These are phyloP conservation scores for Xenopus petersii DNA, from an alignment of 2,797 vertebrate genomes.

Conservation along the genomic window DNA sequence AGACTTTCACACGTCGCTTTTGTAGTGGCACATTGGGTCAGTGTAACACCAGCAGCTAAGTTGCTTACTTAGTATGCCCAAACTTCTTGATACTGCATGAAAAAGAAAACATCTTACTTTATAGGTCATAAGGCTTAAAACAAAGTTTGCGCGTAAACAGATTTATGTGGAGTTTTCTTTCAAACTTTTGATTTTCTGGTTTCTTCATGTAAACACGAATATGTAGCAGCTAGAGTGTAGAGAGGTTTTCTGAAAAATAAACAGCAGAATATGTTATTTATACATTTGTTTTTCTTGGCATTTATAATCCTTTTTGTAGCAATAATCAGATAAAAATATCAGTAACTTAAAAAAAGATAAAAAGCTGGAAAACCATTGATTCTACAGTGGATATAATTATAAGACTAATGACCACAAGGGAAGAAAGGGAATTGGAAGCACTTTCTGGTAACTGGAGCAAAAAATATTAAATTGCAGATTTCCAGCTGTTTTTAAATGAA, in stretches of 20 bases:
- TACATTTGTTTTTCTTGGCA: neutral
- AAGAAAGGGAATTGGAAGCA: conserved; percentile 34
- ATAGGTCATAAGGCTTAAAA: neutral
- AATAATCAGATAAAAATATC: neutral
- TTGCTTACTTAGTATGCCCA: neutral
- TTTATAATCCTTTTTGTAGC: neutral
- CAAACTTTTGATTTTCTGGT: neutral
- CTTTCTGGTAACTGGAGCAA: conserved; percentile 45
- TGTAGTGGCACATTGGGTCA: conserved; percentile 37
- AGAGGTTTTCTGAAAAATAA: neutral
- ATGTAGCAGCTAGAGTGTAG: neutral
- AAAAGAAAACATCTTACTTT: neutral
- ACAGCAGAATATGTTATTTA: neutral
- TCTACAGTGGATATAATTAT: conserved; percentile 29
- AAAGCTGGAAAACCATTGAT: neutral
- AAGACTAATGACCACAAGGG: conserved; percentile 28
- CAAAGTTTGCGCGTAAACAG: neutral
- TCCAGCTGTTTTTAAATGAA: conserved; percentile 45
- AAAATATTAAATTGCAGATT: conserved; percentile 38
- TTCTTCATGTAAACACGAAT: neutral
- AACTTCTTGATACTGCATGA: neutral
- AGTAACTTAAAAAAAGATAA: neutral
- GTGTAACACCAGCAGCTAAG: conserved; percentile 15
- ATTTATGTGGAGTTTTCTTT: neutral
- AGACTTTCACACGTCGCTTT: neutral